Evolutionary conservation across 2,888 invertebrate species (phyloP), one percentile per base, ranked within the genome.

Genomic region (Phengaris arion): DNA sequence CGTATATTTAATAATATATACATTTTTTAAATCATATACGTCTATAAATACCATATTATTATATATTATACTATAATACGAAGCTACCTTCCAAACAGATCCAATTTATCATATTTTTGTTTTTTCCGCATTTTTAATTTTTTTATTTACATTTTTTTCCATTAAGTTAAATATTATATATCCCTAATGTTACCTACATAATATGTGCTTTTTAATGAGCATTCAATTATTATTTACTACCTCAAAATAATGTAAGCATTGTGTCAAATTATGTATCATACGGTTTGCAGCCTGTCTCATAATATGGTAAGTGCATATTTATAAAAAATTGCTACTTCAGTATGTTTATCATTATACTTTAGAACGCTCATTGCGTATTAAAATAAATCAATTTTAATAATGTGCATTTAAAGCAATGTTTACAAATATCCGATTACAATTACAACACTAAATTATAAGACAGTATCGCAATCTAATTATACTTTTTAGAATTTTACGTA

Each of bases 401-500:
- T 15, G 2, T 45, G 12, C 10, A 35, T 59, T 22, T 22, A 35
- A 64, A 64, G 35, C 64, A 64, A 45, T 64, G 64, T 64, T 45
- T 64, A 64, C 64, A 22, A 64, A 12, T 13, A 64, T 35, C 35
- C 35, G 2, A 64, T 35, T 35, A 35, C 4, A 46, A 35, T 22
- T 35, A 64, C 35, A 64, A 35, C 10, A 59, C 8, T 13, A 45
- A 10, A 10, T 35, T 15, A 35, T 64, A 22, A 59, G 8, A 10
- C 15, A 15, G 15, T 59, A 15, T 59, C 22, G 15, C 22, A 22
- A 57, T 59, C 59, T 64, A 64, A 59, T 22, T 22, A 77, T 48
- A 48, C 48, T 76, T 84, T 80, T 82, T 83, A 83, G 83, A 81
- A 80, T 77, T 79, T 76, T 80, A 78, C 87, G 87, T 89, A 89